Percentiles rank a stretch among this genome's conserved stretches.
These are phyloP conservation scores for Plagodis dolabraria DNA, from an alignment of 2,888 invertebrate genomes.

Conservation along the genomic window DNA sequence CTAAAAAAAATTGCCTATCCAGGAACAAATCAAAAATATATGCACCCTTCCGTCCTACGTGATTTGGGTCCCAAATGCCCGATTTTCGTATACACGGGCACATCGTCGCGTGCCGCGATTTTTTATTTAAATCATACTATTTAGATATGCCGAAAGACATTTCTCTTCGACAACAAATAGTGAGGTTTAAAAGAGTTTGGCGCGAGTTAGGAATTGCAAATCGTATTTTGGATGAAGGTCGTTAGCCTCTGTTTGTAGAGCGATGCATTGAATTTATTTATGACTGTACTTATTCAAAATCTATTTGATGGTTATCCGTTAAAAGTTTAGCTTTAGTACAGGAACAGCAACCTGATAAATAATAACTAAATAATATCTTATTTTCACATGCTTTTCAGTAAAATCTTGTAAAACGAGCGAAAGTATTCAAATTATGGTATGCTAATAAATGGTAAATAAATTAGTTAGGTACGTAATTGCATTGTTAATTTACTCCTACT, in stretches of 20 bases:
- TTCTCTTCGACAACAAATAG: slow-evolving; percentile 66
- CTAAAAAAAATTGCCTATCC: slow-evolving; percentile 74
- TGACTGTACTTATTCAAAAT: too few relatives aligned
- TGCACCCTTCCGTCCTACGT: slow-evolving; percentile 82
- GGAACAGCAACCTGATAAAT: too few relatives aligned
- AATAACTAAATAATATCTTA: too few relatives aligned
- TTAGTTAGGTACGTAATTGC: too few relatives aligned
- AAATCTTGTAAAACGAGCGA: too few relatives aligned
- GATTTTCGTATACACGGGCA: slow-evolving; percentile 75
- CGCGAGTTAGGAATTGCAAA: slow-evolving; percentile 48
- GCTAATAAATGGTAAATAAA: too few relatives aligned
- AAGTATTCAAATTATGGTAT: too few relatives aligned
- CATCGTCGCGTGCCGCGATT: slow-evolving; percentile 79
- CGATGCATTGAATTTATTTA: too few relatives aligned
- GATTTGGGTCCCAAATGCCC: slow-evolving; percentile 69
- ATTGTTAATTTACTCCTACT: too few relatives aligned
- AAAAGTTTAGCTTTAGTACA: too few relatives aligned
- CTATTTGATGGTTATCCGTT: too few relatives aligned
- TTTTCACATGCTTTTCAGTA: too few relatives aligned
- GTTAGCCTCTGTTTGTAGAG: not conserved
- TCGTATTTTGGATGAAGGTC: slow-evolving; percentile 14
- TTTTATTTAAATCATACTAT: slow-evolving; percentile 83
- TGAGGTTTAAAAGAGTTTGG: slow-evolving; percentile 57
- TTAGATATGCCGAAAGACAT: slow-evolving; percentile 77
- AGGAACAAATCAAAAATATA: slow-evolving; percentile 84